Conservation (phyloP, 2,113 vertebrate genomes). For the Onychostruthus taczanowskii region DNA sequence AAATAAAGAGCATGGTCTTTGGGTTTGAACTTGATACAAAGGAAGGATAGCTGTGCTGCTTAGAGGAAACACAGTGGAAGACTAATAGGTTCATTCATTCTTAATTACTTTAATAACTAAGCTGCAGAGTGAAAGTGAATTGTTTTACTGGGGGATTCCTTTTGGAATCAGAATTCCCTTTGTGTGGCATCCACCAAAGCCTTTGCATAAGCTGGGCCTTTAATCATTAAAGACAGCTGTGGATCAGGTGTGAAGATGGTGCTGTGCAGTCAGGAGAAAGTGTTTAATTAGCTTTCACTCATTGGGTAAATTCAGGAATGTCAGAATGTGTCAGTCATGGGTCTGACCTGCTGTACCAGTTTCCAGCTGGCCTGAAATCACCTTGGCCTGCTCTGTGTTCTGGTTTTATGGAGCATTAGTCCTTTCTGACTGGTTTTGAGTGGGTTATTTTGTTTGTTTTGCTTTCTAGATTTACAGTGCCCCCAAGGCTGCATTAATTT, state of each 20-base stretch:
- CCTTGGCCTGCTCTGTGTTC: neutral
- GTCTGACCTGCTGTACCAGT: neutral
- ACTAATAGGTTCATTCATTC: neutral
- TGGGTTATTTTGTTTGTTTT: rapidly evolving
- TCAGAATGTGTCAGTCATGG: neutral
- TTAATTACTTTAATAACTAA: neutral
- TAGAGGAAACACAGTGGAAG: neutral
- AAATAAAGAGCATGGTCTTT: neutral
- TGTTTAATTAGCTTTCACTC: neutral
- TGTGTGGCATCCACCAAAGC: neutral
- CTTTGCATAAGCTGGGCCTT: neutral
- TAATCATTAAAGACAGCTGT: neutral
- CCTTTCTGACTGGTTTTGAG: neutral
- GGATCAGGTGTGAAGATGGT: neutral
- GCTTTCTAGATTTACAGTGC: neutral
- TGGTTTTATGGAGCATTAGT: neutral
- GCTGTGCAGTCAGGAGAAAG: neutral
- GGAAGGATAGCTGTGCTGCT: neutral
- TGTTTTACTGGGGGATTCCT: neutral
- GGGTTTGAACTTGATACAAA: neutral
- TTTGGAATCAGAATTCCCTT: neutral
- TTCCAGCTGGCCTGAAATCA: neutral
- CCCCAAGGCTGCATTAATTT: neutral
- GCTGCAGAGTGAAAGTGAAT: neutral
- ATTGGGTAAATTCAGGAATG: neutral